Evolutionary conservation across 1,140 invertebrate genomes (phyloP).

Genomic region (Dreissena polymorpha): DNA sequence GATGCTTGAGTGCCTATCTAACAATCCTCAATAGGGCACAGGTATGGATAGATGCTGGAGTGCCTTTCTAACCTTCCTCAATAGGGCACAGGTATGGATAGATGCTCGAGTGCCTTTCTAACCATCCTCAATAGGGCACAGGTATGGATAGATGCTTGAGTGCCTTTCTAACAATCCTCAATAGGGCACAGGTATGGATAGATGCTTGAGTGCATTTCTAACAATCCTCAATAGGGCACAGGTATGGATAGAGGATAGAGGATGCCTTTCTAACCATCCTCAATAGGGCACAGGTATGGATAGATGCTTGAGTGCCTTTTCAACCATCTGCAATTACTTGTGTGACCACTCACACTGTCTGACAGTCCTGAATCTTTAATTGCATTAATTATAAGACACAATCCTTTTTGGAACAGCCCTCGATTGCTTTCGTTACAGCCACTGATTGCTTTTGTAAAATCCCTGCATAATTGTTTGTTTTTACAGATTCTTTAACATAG

Average conservation of each 20-base stretch:
- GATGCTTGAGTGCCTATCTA: background rate
- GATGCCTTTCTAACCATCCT: constrained; percentile 62
- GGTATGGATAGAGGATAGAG: constrained; percentile 55
- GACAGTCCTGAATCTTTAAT: too few species aligned
- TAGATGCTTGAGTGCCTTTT: background rate
- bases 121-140: constrained; percentile 78
- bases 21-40: constrained; percentile 78
- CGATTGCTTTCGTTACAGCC: too few species aligned
- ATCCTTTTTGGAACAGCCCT: too few species aligned
- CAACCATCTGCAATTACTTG: background rate
- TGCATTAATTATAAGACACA: too few species aligned
- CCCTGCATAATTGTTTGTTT: too few species aligned
- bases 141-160: constrained; percentile 55
- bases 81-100: constrained; percentile 76
- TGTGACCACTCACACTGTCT: background rate
- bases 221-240: constrained; percentile 78
- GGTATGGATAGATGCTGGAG: constrained; percentile 55
- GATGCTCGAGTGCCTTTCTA: background rate
- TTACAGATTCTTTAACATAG: too few species aligned
- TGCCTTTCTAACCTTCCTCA: constrained; percentile 68
- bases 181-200: constrained; percentile 76
- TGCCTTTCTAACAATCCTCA: constrained; percentile 67
- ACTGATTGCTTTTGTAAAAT: too few species aligned
- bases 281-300: constrained; percentile 77
- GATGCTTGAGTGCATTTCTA: background rate